These are phyloP conservation scores for Therioaphis trifolii DNA, from an alignment of 2,888 invertebrate genomes.

Conservation along the genomic window DNA sequence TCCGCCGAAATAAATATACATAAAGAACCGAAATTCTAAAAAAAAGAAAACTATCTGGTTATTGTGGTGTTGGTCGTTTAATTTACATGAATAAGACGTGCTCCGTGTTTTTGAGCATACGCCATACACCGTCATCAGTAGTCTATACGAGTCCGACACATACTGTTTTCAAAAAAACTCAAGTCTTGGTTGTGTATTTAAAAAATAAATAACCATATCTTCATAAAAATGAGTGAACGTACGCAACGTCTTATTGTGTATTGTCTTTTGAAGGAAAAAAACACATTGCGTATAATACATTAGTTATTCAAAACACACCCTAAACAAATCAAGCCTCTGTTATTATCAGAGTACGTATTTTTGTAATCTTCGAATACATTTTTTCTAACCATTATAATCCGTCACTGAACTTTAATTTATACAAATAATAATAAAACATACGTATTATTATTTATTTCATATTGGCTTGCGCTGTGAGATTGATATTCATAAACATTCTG, in stretches of 20 bases:
- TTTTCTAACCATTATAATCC: background rate
- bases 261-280: constrained; percentile 39
- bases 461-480: background rate
- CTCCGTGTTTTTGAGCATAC: constrained; percentile 16
- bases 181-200: constrained; percentile 27
- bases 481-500: background rate
- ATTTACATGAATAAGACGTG: constrained; percentile 59
- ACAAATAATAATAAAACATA: constrained; percentile 7
- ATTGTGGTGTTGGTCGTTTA: constrained; percentile 24
- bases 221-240: constrained; percentile 45
- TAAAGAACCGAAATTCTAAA: constrained; percentile 2
- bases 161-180: constrained; percentile 41
- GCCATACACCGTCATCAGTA: constrained; percentile 49
- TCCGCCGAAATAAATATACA: background rate
- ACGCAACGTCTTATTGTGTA: constrained; percentile 38
- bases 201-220: constrained; percentile 47
- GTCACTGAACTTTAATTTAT: background rate
- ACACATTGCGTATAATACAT: background rate
- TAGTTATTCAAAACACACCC: constrained; percentile 44
- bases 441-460: constrained; percentile 4
- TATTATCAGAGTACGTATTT: background rate
- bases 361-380: background rate
- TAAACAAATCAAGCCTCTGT: background rate
- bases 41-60: constrained; percentile 4
- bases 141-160: constrained; percentile 28